Base-by-base conservation (phyloP, 1,140 invertebrate genomes). In the Ephestia elutella region DNA sequence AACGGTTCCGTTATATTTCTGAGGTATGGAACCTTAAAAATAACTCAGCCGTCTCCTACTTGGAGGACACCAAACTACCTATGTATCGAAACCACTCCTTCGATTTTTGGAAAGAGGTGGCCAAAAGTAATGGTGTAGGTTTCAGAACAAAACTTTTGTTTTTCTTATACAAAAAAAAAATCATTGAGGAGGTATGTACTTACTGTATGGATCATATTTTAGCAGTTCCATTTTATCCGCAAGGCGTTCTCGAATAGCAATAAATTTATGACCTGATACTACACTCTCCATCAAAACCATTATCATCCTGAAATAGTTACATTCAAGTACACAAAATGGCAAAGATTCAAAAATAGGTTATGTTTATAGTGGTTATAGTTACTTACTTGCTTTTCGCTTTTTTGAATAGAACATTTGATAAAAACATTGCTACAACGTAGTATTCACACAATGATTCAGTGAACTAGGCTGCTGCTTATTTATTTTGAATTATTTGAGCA, bases 261-360 rank as follows among this genome's bases (percentile, higher is more conserved):
- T 91, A 32, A 92, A 89, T 67, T 89, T 91, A 69, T 96, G 95
- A 10, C 95, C 94, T 68, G 91, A 94, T 17, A 95, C 93, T 51
- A 93, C 77, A 85, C 95, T 96, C 78, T 95, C 91, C 83, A 95
- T 89, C 57, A 93, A 55, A 0, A 96, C 95, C 91, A 96, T 92
- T 1, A 96, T 90, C 32, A 78, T 63, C 75, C 94, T 95, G 65
- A 70, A 90, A 90, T 61, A 57, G n/a, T n/a, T n/a, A n/a, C n/a
- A n/a, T n/a, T 11, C 9, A 32, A 13, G 15, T 20, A 56, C 15
- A 54, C 48, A 7, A 50, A 58, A 38, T 25, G 13, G n/a, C 9
- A 50, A n/a, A 17, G 8, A 51, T 56, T 32, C 21, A 32, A 54
- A 30, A 11, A 21, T 51, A 54, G 53, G 53, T 54, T 54, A 35